Percentiles rank a stretch among this genome's conserved stretches.
phyloP scores from a whole-genome alignment of 1,140 invertebrate species.

The Brachionus angularis region DNA sequence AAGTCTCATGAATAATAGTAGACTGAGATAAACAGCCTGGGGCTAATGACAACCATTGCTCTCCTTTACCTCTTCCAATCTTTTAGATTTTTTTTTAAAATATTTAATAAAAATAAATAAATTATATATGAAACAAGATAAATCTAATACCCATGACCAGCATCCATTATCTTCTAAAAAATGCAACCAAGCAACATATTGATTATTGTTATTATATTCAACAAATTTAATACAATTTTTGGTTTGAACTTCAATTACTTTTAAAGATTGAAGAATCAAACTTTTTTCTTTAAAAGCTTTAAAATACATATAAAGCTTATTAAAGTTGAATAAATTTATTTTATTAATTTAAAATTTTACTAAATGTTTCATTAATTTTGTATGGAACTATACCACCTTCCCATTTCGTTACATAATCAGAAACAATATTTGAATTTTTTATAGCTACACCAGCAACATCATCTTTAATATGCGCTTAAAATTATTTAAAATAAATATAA shows the following conservation, averaged over 20 bases:
- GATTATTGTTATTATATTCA: not conserved
- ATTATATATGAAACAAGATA: not conserved
- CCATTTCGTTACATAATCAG: slow-evolving; percentile 17
- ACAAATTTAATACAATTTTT: slow-evolving; percentile 36
- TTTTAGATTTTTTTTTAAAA: slow-evolving; percentile 1
- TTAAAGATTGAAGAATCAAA: not conserved
- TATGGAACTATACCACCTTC: slow-evolving; percentile 23
- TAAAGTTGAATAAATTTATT: too few relatives aligned
- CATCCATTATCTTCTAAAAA: slow-evolving; percentile 14
- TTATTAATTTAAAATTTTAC: too few relatives aligned
- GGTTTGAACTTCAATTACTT: slow-evolving; percentile 40
- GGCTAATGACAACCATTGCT: slow-evolving; percentile 6
- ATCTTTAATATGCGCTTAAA: not conserved
- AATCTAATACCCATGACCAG: slow-evolving; percentile 14
- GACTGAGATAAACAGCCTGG: slow-evolving; percentile 59
- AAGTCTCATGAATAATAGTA: slow-evolving; percentile 95
- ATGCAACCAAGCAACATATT: slow-evolving; percentile 8
- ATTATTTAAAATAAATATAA: not conserved
- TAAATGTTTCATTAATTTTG: not conserved
- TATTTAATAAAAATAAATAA: not conserved
- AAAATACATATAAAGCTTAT: too few relatives aligned
- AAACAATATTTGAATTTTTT: slow-evolving; percentile 28
- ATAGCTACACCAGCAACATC: slow-evolving; percentile 4
- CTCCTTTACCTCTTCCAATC: slow-evolving; percentile 14
- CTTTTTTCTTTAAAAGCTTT: not conserved